Base-by-base conservation (phyloP, 2,888 invertebrate genomes). In the Colostygia pectinataria region DNA sequence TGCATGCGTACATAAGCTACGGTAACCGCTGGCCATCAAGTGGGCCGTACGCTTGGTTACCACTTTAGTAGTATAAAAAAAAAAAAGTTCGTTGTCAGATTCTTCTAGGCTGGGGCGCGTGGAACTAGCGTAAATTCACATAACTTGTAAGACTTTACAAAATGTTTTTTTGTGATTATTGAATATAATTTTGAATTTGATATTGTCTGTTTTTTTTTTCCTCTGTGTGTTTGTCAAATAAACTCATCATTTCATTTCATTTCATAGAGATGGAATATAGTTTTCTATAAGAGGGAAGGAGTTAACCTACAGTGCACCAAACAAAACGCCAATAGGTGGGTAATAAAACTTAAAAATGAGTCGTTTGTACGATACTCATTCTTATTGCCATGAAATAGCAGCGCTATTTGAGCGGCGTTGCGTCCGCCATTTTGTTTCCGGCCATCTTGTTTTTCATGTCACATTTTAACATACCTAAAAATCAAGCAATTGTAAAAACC, bases 261-360 rank as follows among this genome's bases (percentile, higher is more conserved):
- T 48, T 52, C 57, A 58, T 45, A 53, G 54, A 50, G 59, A 59
- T 53, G 53, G 55, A 55, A 55, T 58, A 60, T 56, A 62, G 47
- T 25, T 53, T 51, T 55, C 54, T 56, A 51, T 47, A 46, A 52
- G 47, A 55, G 47, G 51, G 48, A 57, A 53, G 53, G 46, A 53
- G 45, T 49, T 55, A 50, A 44, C 45, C 59, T 57, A 59, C 55
- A 57, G 61, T 57, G 56, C 63, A 63, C 56, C 58, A 60, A 60
- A 60, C 55, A 55, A 53, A 55, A 55, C 56, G 57, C 61, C 59
- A 55, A 53, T 59, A 60, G 64, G 64, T 64, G 64, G 64, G 64
- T 58, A 50, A 55, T 41, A 41, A 43, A 44, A 39, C 27, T 14
- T 51, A 46, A 54, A 53, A 52, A 51, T 48, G 55, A 40, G 40